Evolutionary conservation across 1,140 invertebrate genomes (phyloP), one percentile per base, ranked within the genome.

Genomic region (Hormaphis cornu): DNA sequence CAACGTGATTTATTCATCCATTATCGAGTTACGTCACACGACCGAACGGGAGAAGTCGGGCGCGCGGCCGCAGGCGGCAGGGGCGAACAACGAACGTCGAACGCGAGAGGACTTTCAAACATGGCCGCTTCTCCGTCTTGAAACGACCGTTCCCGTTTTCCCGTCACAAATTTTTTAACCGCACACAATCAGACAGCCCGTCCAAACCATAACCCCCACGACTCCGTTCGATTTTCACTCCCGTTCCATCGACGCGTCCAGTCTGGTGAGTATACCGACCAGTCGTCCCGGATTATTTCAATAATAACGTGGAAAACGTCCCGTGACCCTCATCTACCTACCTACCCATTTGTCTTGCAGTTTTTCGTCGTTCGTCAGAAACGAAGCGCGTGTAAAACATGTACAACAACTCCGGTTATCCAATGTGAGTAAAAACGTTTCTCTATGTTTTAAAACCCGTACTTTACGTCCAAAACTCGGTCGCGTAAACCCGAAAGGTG

Each of bases 71-170:
- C 18, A 46, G 28, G 10, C 3, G 61, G 50, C 14, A 30, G n/a
- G 44, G 61, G 44, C 61, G 61, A 66, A 48, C 61, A 48, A 66
- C 61, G 44, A 33, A 20, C 59, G 44, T 14, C 33, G 35, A 48
- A 66, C 61, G 61, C 16, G 28, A 48, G 40, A 48, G 28, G 26
- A 66, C 61, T 48, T 66, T 66, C 42, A 66, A 66, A 66, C 61
- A 66, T 66, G 61, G 61, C 61, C 61, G 61, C 61, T 66, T 66
- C 61, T 48, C 44, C 20, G 61, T 66, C 28, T 66, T 66, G 44
- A 66, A 66, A 66, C 61, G 28, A 37, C 33, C 54, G 16, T 35
- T 22, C n/a, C 20, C 28, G 61, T 66, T 66, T 35, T 24, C 18
- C 28, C 28, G 28, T 66, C 3, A 24, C 18, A 22, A 58, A 46